phyloP scores from a whole-genome alignment of 2,888 invertebrate species.

The Polietes domitor region DNA sequence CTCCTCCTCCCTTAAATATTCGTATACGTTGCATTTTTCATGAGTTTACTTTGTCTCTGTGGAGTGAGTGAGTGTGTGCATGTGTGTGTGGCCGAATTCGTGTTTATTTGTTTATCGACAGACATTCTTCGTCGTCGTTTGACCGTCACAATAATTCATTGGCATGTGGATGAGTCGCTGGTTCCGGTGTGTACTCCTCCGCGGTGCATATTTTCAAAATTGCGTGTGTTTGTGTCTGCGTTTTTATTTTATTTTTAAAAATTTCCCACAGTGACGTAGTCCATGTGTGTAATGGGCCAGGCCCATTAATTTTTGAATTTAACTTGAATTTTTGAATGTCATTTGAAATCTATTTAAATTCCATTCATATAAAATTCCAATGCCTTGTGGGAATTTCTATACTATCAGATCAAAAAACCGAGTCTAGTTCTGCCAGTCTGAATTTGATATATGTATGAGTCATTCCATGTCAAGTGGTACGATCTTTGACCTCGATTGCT shows the following conservation, averaged over 20 bases:
- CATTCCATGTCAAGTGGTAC: too few relatives aligned
- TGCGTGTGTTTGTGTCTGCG: neutral
- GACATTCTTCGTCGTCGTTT: neutral
- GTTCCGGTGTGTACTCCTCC: slow-evolving; percentile 9
- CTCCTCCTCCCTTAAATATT: too few relatives aligned
- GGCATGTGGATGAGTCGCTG: slow-evolving; percentile 33
- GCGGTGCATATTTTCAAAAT: neutral
- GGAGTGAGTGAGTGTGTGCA: neutral
- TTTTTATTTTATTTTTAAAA: slow-evolving; percentile 12
- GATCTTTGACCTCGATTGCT: too few relatives aligned
- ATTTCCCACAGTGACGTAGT: slow-evolving; percentile 8
- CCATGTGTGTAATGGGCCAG: neutral
- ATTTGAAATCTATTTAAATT: too few relatives aligned
- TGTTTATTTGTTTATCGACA: slow-evolving; percentile 11
- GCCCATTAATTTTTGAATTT: neutral
- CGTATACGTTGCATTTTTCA: slow-evolving; percentile 12
- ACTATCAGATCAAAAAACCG: too few relatives aligned
- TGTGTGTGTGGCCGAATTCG: neutral
- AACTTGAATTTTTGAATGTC: too few relatives aligned
- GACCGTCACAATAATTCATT: slow-evolving; percentile 31
- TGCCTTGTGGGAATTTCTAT: too few relatives aligned
- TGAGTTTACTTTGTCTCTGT: neutral
- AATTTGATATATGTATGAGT: too few relatives aligned
- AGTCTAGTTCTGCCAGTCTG: too few relatives aligned
- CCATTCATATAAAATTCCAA: too few relatives aligned